Conservation (phyloP, 2,113 vertebrate species). For the Barbus barbus region DNA sequence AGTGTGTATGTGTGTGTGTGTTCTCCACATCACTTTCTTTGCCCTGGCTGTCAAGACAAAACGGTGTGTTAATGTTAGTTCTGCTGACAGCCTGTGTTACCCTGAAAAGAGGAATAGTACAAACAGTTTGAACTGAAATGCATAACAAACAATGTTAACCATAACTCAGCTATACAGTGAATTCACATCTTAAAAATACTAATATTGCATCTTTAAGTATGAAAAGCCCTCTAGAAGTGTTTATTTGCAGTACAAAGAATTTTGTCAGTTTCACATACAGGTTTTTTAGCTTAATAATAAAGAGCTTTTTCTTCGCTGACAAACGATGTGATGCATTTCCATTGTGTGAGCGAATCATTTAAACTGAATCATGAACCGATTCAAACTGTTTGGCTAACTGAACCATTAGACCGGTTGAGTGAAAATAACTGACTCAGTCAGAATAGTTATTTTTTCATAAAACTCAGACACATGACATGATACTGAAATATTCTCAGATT, state of each 20-base stretch:
- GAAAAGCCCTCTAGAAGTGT: not conserved
- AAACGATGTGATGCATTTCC: too few species aligned
- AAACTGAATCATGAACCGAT: too few species aligned
- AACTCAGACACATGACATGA: too few species aligned
- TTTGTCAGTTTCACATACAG: too few species aligned
- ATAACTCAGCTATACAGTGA: not conserved
- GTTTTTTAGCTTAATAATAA: too few species aligned
- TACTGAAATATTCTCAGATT: too few species aligned
- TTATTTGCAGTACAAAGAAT: not conserved
- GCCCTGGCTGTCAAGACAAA: slow-evolving; percentile 4
- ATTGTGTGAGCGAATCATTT: too few species aligned
- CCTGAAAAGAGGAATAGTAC: not conserved
- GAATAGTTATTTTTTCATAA: too few species aligned
- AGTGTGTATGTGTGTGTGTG: slow-evolving; percentile 21
- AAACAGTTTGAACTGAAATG: not conserved
- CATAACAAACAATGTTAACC: not conserved
- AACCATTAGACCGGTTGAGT: too few species aligned
- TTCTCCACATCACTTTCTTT: slow-evolving; percentile 14
- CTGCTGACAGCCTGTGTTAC: slow-evolving; percentile 27
- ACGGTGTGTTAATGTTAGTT: slow-evolving; percentile 27
- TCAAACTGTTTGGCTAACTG: too few species aligned
- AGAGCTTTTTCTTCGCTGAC: too few species aligned
- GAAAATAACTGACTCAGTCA: too few species aligned
- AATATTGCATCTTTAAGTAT: not conserved
- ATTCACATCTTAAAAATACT: not conserved